A percentile compares a stretch with the other conserved stretches of the same genome.
These are phyloP conservation scores for Microchrysa polita DNA, from an alignment of 2,888 invertebrate genomes.

Conservation along the genomic window DNA sequence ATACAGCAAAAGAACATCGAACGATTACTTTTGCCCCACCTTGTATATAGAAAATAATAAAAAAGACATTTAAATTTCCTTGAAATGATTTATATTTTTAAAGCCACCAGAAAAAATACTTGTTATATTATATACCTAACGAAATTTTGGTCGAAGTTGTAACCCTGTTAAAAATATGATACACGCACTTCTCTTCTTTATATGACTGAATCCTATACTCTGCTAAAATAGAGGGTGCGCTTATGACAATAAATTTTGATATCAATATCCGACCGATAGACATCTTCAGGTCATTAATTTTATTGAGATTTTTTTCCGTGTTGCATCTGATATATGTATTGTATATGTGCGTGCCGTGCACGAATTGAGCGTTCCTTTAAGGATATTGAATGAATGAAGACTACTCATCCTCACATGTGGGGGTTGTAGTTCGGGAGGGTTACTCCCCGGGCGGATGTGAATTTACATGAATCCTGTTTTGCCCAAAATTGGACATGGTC, in stretches of 20 bases:
- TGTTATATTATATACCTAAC: too few species aligned
- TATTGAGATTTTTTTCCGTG: constrained; percentile 46
- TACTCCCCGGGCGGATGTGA: neutral
- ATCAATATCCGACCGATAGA: constrained; percentile 47
- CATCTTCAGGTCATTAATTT: constrained; percentile 52
- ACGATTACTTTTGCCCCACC: too few species aligned
- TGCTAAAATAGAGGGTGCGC: constrained; percentile 44
- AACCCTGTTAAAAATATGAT: neutral
- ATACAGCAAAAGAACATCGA: too few species aligned
- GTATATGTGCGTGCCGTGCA: constrained; percentile 10
- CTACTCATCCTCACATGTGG: neutral
- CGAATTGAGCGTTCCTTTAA: neutral
- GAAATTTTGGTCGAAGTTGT: neutral
- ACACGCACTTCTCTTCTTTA: too few species aligned
- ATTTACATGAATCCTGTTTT: constrained; percentile 28
- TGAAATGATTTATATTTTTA: too few species aligned
- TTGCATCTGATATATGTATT: constrained; percentile 18
- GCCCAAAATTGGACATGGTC: constrained; percentile 38
- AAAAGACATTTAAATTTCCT: too few species aligned
- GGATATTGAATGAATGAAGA: neutral
- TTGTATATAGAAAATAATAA: too few species aligned
- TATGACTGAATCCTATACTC: neutral
- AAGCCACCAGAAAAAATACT: too few species aligned
- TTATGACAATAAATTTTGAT: constrained; percentile 51
- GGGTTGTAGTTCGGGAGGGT: constrained; percentile 10